phyloP scores from a whole-genome alignment of 2,888 invertebrate genomes.

The Temnothorax unifasciatus region DNA sequence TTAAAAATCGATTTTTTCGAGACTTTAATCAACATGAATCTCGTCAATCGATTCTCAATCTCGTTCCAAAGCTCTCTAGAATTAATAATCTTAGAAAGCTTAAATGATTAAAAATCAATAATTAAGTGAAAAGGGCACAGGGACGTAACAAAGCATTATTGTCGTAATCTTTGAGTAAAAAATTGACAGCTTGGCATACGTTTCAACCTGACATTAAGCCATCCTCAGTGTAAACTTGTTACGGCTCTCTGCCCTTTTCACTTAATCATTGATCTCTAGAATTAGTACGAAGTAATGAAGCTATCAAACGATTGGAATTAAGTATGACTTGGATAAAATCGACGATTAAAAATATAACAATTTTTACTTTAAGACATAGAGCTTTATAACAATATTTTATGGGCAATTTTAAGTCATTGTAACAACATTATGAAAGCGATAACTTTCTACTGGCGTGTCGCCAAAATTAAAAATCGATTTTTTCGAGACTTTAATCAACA shows the following conservation, averaged over 20 bases:
- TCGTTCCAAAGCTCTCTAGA: neutral
- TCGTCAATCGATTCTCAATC: neutral
- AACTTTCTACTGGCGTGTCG: neutral
- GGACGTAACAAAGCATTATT: too few relatives aligned
- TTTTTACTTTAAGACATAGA: neutral
- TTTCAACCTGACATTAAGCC: too few relatives aligned
- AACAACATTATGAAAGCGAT: neutral
- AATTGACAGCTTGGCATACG: too few relatives aligned
- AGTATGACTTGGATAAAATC: neutral
- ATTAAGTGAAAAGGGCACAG: too few relatives aligned
- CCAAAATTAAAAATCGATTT: slow-evolving; percentile 33
- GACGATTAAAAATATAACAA: neutral
- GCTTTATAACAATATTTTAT: neutral
- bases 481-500: too few relatives aligned
- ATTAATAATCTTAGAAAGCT: neutral
- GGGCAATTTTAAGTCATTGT: neutral
- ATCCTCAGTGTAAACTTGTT: too few relatives aligned
- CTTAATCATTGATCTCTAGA: too few relatives aligned
- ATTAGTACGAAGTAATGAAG: too few relatives aligned
- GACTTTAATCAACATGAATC: neutral
- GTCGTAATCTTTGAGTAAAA: too few relatives aligned
- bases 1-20: slow-evolving; percentile 7
- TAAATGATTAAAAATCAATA: too few relatives aligned
- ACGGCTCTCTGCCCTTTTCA: too few relatives aligned
- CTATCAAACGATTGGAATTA: too few relatives aligned